Base-by-base conservation (phyloP, 2,113 vertebrate species). In the Pheucticus melanocephalus region DNA sequence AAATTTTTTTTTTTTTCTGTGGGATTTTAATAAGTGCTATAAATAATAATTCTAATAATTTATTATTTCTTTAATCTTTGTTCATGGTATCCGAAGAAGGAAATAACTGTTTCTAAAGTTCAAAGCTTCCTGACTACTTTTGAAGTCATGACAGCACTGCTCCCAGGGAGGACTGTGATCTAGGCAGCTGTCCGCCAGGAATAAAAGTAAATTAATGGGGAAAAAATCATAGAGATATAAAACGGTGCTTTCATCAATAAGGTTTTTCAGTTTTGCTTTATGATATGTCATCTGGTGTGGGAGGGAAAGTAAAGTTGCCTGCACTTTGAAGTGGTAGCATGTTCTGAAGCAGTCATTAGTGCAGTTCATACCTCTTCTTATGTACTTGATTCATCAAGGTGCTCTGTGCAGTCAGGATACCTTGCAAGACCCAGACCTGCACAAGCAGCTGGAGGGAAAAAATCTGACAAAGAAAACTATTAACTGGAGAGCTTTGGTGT, bases 71-170 rank as follows among this genome's bases (percentile, higher is more conserved):
- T 93, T 93, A 93, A 83, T 86, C 66, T 90, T 88, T 86, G 75
- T 88, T 83, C 87, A 71, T 83, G 83, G 85, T 86, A 19, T 83
- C 35, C 13, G 16, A 84, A 86, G 70, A 90, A 92, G 33, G 44
- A 92, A 93, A 93, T 84, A 86, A 92, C 86, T 75, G 35, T 95
- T 94, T 94, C 90, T 85, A 94, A 93, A 93, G 85, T 97, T 97
- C 95, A 97, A 96, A 97, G 96, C 94, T 81, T 94, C 90, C 76
- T 88, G 63, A 64, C 63, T 94, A 95, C 93, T 95, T 97, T 83
- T 95, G 95, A 97, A 96, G 94, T 96, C 44, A 86, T 88, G 93
- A 86, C 92, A 94, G 88, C 28, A 64, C 60, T 90, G 68, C 82
- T 95, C 28, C 61, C 63, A 92, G n/a, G 47, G 40, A 94, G 33